Evolutionary conservation across 2,113 vertebrate species (phyloP), one percentile per base, ranked within the genome.

Genomic region (Melanocharis versteri): DNA sequence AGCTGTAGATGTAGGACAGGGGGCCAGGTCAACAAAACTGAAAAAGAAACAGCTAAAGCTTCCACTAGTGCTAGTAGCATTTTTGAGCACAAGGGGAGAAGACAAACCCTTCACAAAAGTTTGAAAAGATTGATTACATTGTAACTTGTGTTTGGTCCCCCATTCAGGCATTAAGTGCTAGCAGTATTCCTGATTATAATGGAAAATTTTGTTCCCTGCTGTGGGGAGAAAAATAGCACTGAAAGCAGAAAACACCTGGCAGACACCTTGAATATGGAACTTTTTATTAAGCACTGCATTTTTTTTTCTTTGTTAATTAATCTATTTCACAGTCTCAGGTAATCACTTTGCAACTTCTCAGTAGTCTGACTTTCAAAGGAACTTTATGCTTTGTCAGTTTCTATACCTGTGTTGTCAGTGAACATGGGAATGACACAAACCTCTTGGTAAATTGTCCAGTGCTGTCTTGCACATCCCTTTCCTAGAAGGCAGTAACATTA

Each of bases 261-360:
- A 87, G 82, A 66, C 42, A 85, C 89, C 76, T 92, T 90, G 93
- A 93, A 76, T 78, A 90, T 69, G 12, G 97, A 86, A 30, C 7
- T 93, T 96, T 95, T 93, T 61, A 97, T 97, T 96, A 96, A 95
- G 80, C 76, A 93, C 53, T 92, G 82, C 64, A 87, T 64, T 68
- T 56, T 81, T 44, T 84, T 94, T 96, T 72, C 53, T 80, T 83
- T 83, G 58, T 83, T 97, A 97, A 97, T 98, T 96, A 96, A 97
- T 83, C 76, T 90, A 87, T 91, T 92, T 94, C 96, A 94, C 84
- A 96, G 94, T 96, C 86, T 95, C 73, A 94, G 89, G 58, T 76
- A 93, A 96, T 97, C 79, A 96, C 86, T 94, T 93, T 73, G 31
- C 80, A 95, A 96, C 75, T 57, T 78, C 75, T 94, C 47, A 17